These are phyloP conservation scores for Ephialtes manifestator DNA, from an alignment of 2,888 invertebrate genomes.

Conservation along the genomic window DNA sequence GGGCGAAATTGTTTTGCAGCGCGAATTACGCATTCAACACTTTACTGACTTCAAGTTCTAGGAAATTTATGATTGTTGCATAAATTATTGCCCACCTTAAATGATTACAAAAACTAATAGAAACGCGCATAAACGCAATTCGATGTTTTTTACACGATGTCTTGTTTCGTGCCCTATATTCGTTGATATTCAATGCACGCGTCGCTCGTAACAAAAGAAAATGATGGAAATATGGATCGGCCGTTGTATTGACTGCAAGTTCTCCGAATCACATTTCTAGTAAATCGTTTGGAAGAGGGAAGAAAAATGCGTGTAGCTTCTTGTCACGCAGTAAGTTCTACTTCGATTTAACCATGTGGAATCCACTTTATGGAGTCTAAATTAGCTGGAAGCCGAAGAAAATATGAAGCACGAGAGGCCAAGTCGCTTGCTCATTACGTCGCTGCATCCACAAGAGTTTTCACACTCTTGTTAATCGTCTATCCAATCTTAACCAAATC, in stretches of 20 bases:
- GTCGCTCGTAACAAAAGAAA: too few relatives aligned
- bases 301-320: slow-evolving; percentile 24
- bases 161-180: too few relatives aligned
- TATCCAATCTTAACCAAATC: not conserved
- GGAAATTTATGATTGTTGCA: not conserved
- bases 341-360: slow-evolving; percentile 25
- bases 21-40: not conserved
- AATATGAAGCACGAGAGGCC: slow-evolving; percentile 34
- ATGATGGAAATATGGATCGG: not conserved
- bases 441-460: not conserved
- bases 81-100: too few relatives aligned
- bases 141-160: too few relatives aligned
- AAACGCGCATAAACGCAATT: too few relatives aligned
- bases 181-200: too few relatives aligned
- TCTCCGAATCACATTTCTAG: slow-evolving; percentile 25
- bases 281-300: slow-evolving; percentile 39
- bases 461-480: slow-evolving; percentile 8
- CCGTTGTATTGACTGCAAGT: not conserved
- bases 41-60: not conserved
- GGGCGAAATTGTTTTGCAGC: not conserved
- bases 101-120: too few relatives aligned
- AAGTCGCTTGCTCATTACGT: not conserved
- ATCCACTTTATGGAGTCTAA: slow-evolving; percentile 58
- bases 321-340: slow-evolving; percentile 24
- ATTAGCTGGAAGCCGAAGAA: slow-evolving; percentile 48